Evolutionary conservation across 2,888 invertebrate genomes (phyloP), one percentile per base, ranked within the genome.

Genomic region (Diarsia rubi): DNA sequence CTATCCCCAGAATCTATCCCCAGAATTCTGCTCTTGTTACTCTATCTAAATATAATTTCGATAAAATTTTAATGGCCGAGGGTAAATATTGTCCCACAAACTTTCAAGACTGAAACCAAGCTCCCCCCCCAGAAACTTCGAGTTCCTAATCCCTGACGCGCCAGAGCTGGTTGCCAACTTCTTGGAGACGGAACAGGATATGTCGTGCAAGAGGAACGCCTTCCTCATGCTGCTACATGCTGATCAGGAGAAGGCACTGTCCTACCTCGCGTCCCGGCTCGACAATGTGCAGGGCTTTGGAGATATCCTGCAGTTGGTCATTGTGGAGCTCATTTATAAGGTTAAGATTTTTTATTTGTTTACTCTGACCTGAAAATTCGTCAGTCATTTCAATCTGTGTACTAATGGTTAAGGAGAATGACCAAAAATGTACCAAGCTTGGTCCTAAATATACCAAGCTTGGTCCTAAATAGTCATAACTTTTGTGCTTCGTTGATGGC

Each of bases 291-390:
- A 98, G 90, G 98, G 97, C 59, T 99, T 99, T 93, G 99, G 99
- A 4, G 99, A 99, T 93, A 99, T 99, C 85, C 96, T 99, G 68
- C 99, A 99, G 94, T 97, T 99, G 79, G 99, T 99, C 21, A 99
- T 99, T 89, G 99, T 99, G 0, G 99, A 99, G 94, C 97, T 99
- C 6, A 99, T 99, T 90, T 99, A 99, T 93, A 99, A 99, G 97
- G 99, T 98, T 88, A 49, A 65, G 6, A 8, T 16, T 57, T 57
- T 2, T 16, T 37, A 5, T 6, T 60, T 37, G 37, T 60, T 37
- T 60, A 37, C 21, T n/a, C n/a, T 62, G 62, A 62, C 12, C 0
- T 14, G 5, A 45, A 45, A 45, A 45, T 37, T 37, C 37, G 37
- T 37, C 8, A 14, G 2, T 45, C 14, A 14, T 45, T 45, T 45